Evolutionary conservation across 1,140 invertebrate genomes (phyloP).

Genomic region (Calephelis virginiensis): DNA sequence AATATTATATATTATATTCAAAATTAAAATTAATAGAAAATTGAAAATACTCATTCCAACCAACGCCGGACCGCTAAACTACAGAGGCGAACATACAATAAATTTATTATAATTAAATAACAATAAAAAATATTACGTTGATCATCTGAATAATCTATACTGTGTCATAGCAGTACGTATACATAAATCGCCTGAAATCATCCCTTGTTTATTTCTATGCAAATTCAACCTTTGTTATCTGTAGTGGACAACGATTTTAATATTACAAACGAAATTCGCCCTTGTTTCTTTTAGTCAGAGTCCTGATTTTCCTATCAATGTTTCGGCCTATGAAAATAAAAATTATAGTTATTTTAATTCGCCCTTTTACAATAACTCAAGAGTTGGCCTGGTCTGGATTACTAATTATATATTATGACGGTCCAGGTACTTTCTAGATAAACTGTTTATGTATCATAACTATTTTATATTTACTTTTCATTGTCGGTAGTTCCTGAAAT

Average conservation of each 20-base stretch:
- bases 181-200: conserved; percentile 42
- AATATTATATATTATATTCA: too few relatives aligned
- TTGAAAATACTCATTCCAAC: too few relatives aligned
- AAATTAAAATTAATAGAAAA: too few relatives aligned
- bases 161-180: conserved; percentile 28
- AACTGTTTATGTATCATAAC: too few relatives aligned
- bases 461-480: too few relatives aligned
- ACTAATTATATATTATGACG: not conserved
- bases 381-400: not conserved
- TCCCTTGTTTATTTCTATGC: conserved; percentile 47
- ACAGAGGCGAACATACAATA: too few relatives aligned
- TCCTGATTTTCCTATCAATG: not conserved
- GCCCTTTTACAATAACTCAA: not conserved
- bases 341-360: conserved; percentile 4
- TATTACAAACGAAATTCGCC: conserved; percentile 24
- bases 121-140: not conserved
- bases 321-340: conserved; percentile 13
- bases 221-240: conserved; percentile 45
- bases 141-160: conserved; percentile 8
- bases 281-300: not conserved
- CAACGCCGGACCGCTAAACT: too few relatives aligned
- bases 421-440: not conserved
- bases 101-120: too few relatives aligned
- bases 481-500: too few relatives aligned
- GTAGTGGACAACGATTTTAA: conserved; percentile 40